phyloP scores from a whole-genome alignment of 2,797 vertebrate genomes.

The Oreonectes daqikongensis region DNA sequence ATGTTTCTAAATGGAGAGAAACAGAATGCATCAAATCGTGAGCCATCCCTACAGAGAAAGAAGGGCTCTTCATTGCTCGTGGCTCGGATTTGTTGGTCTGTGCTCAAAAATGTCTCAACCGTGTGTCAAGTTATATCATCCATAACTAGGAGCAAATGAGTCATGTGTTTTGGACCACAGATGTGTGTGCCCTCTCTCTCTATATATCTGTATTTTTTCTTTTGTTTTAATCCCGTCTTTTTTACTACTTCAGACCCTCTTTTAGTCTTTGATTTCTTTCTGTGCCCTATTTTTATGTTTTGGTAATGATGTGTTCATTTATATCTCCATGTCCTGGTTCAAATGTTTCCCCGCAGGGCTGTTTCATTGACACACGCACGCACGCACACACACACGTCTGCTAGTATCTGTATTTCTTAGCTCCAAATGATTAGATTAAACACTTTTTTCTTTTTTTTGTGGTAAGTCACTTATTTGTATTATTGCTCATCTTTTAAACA shows the following conservation, averaged over 20 bases:
- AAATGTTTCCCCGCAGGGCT: constrained; percentile 19
- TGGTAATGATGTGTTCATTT: constrained; percentile 32
- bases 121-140: constrained; percentile 36
- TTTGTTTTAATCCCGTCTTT: not conserved
- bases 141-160: constrained; percentile 46
- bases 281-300: constrained; percentile 37
- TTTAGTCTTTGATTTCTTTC: not conserved
- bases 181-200: constrained; percentile 27
- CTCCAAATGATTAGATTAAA: not conserved
- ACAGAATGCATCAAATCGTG: not conserved
- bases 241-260: not conserved
- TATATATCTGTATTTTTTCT: not conserved
- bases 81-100: constrained; percentile 21
- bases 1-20: not conserved
- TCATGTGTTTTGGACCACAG: constrained; percentile 46
- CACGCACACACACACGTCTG: not conserved
- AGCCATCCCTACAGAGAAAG: not conserved
- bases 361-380: not conserved
- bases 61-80: not conserved
- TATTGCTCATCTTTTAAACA: too few relatives aligned
- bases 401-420: not conserved
- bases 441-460: not conserved
- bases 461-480: too few relatives aligned
- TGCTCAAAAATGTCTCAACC: constrained; percentile 4
- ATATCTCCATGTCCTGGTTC: constrained; percentile 41